phyloP scores from a whole-genome alignment of 2,113 vertebrate species.

The Anolis carolinensis region DNA sequence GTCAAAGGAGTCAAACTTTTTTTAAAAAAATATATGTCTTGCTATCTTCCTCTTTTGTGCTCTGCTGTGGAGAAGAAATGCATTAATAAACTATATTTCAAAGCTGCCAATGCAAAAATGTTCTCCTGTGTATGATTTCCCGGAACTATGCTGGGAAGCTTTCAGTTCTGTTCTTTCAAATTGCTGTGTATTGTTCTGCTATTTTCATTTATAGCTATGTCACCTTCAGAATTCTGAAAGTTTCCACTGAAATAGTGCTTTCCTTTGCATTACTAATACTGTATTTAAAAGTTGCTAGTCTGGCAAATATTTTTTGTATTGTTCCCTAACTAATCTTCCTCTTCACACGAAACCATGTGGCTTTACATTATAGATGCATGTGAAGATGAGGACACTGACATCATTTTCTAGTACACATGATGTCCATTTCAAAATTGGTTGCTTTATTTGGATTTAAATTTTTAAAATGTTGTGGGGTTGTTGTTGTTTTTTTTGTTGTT shows the following conservation, averaged over 20 bases:
- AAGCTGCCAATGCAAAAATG: conserved; percentile 44
- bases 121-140: conserved; percentile 56
- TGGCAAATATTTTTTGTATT: conserved; percentile 18
- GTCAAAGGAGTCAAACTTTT: conserved; percentile 67
- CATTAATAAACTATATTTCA: conserved; percentile 72
- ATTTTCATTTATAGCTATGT: conserved; percentile 58
- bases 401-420: neutral
- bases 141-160: conserved; percentile 55
- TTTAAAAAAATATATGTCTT: conserved; percentile 67
- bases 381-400: conserved; percentile 15
- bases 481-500: no score
- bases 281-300: conserved; percentile 7
- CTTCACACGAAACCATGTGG: conserved; percentile 13
- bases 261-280: conserved; percentile 22
- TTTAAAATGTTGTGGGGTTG: no score
- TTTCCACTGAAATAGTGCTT: conserved; percentile 42
- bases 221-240: conserved; percentile 54
- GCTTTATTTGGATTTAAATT: no score
- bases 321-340: conserved; percentile 19
- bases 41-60: conserved; percentile 67
- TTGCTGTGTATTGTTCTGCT: conserved; percentile 28
- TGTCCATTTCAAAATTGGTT: conserved; percentile 31
- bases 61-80: conserved; percentile 68
- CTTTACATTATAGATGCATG: conserved; percentile 29
- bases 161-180: conserved; percentile 61